These are phyloP conservation scores for Andrena dorsata DNA, from an alignment of 2,888 invertebrate genomes.

Conservation along the genomic window DNA sequence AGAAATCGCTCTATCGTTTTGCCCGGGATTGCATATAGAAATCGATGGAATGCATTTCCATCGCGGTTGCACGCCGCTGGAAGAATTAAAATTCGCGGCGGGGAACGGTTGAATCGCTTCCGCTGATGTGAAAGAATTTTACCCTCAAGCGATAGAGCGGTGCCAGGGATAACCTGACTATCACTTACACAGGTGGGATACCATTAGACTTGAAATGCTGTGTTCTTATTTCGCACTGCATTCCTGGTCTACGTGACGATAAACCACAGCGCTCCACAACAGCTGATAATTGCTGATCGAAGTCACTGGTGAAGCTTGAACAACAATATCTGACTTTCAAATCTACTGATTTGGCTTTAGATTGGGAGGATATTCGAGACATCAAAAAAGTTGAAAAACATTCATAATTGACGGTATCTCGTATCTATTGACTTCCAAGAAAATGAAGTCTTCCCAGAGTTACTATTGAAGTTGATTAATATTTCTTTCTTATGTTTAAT, in stretches of 20 bases:
- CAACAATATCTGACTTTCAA: too few relatives aligned
- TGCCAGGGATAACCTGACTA: background rate
- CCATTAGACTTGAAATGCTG: background rate
- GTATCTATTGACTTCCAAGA: too few relatives aligned
- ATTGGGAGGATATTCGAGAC: too few relatives aligned
- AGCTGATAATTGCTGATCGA: background rate
- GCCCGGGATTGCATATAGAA: conserved; percentile 15
- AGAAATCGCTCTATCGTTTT: conserved; percentile 42
- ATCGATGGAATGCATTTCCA: conserved; percentile 18
- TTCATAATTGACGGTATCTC: too few relatives aligned
- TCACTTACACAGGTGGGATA: background rate
- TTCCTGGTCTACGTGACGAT: background rate
- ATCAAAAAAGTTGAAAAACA: too few relatives aligned
- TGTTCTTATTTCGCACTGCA: background rate
- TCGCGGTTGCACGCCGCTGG: background rate
- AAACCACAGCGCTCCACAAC: background rate
- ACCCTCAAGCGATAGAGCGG: background rate
- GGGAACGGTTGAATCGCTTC: conserved; percentile 12
- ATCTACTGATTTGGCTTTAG: too few relatives aligned
- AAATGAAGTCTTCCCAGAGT: too few relatives aligned
- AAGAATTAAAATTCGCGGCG: conserved; percentile 2
- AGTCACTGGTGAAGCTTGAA: too few relatives aligned
- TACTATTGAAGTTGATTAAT: too few relatives aligned
- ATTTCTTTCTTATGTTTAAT: too few relatives aligned
- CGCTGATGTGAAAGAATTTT: conserved; percentile 7